Evolutionary conservation across 2,888 invertebrate species (phyloP), one percentile per base, ranked within the genome.

Genomic region (Lysandra bellargus): DNA sequence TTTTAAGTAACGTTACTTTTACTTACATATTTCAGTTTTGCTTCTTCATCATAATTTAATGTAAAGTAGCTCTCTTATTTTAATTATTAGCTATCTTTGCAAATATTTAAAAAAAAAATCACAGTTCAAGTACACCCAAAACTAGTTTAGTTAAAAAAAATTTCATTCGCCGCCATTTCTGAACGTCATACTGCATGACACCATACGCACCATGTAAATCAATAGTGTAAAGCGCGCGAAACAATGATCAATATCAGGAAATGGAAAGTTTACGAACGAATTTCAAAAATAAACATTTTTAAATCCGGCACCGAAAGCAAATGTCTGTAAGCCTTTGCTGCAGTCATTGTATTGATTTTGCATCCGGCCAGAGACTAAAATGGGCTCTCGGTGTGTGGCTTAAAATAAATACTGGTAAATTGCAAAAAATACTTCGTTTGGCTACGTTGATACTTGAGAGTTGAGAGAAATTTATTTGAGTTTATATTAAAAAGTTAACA

Each of bases 281-380:
- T 81, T 82, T 82, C 82, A 84, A 82, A 84, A 84, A 83, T 82
- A 83, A 82, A 83, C 83, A 83, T 83, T 79, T 80, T 82, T 82
- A 81, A 82, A 83, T 76, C 72, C 79, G 79, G 79, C 79, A 81
- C 80, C 79, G 83, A 82, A 85, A 88, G 88, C 88, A 87, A 88
- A 87, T 85, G 88, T 87, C 87, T 87, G 87, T 89, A 90, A 90
- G 90, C 90, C 79, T 79, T 88, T 88, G 88, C 88, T 89, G 88
- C 89, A 88, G 87, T 87, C 88, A 87, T 89, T 89, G 91, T 93
- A 92, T 93, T 89, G 93, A 93, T 92, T 92, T 92, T 90, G 90
- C 90, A 91, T 91, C 91, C 90, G 89, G 87, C 87, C 83, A 84
- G 82, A 85, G 88, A 88, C 88, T 87, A 89, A 91, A 91, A 91